These are phyloP conservation scores for Alethe diademata DNA, from an alignment of 2,113 vertebrate genomes.

Conservation along the genomic window DNA sequence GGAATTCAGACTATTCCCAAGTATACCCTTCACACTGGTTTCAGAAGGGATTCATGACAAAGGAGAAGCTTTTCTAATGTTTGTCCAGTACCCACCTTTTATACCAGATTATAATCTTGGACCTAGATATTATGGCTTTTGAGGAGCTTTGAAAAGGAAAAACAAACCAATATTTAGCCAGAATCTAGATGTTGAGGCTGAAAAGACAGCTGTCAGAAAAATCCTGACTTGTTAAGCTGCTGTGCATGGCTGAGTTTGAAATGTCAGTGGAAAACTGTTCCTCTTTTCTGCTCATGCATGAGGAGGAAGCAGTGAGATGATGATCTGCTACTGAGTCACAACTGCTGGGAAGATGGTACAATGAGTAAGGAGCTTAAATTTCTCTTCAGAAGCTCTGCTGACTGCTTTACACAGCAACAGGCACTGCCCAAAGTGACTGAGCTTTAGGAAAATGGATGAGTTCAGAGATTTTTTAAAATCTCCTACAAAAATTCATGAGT, in stretches of 20 bases:
- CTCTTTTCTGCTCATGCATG: background rate
- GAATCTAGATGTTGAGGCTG: background rate
- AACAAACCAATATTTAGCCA: background rate
- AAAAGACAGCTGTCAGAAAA: background rate
- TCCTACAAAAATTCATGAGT: background rate
- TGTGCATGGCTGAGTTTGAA: background rate
- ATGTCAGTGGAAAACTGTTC: background rate
- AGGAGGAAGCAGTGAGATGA: background rate
- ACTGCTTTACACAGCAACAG: background rate
- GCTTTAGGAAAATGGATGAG: background rate
- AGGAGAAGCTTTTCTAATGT: background rate
- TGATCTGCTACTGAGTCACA: background rate
- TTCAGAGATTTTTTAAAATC: background rate
- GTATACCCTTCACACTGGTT: background rate
- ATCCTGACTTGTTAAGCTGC: background rate
- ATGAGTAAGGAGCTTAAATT: background rate
- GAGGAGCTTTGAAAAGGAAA: background rate
- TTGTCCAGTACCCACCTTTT: background rate
- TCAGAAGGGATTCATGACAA: background rate
- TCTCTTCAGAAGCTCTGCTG: background rate
- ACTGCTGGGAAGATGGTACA: background rate
- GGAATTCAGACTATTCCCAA: background rate
- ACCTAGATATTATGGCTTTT: background rate
- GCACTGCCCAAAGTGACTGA: background rate
- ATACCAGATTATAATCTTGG: background rate